These are phyloP conservation scores for Paramacrobiotus metropolitanus DNA, from an alignment of 1,140 invertebrate species.

Conservation along the genomic window DNA sequence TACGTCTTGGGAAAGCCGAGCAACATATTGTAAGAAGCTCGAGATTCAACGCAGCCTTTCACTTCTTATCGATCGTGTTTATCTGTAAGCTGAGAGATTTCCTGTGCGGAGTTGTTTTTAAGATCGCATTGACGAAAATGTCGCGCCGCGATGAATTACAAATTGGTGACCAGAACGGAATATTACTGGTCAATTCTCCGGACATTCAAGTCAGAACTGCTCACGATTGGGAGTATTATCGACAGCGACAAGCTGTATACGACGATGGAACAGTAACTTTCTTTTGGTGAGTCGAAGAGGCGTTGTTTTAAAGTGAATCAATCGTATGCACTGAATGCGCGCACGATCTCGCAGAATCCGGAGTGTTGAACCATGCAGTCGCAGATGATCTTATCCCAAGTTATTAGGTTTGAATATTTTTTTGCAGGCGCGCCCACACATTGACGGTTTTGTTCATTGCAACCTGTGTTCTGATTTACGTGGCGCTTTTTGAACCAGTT, in stretches of 20 bases:
- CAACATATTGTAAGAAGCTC: too few species aligned
- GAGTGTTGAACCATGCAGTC: too few species aligned
- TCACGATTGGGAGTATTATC: slow-evolving; percentile 28
- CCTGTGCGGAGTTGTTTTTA: too few species aligned
- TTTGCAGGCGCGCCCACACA: slow-evolving; percentile 29
- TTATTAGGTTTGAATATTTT: too few species aligned
- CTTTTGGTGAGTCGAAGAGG: slow-evolving; percentile 25
- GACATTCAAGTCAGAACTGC: slow-evolving; percentile 15
- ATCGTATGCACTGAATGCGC: slow-evolving; percentile 4
- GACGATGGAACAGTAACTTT: slow-evolving; percentile 32
- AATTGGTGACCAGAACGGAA: background rate
- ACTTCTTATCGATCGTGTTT: too few species aligned
- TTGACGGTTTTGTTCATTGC: slow-evolving; percentile 27
- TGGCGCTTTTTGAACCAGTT: slow-evolving; percentile 25
- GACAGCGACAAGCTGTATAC: slow-evolving; percentile 22
- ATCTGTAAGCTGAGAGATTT: too few species aligned
- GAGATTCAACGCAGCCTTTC: too few species aligned
- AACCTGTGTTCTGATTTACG: slow-evolving; percentile 26
- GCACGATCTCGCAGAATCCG: slow-evolving; percentile 4
- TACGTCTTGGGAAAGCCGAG: too few species aligned
- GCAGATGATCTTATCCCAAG: too few species aligned
- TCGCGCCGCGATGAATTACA: background rate
- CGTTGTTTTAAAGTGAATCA: background rate
- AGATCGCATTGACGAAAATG: too few species aligned
- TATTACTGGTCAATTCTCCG: background rate